Evolutionary conservation across 2,113 vertebrate species (phyloP).

Genomic region (Ammospiza caudacuta): DNA sequence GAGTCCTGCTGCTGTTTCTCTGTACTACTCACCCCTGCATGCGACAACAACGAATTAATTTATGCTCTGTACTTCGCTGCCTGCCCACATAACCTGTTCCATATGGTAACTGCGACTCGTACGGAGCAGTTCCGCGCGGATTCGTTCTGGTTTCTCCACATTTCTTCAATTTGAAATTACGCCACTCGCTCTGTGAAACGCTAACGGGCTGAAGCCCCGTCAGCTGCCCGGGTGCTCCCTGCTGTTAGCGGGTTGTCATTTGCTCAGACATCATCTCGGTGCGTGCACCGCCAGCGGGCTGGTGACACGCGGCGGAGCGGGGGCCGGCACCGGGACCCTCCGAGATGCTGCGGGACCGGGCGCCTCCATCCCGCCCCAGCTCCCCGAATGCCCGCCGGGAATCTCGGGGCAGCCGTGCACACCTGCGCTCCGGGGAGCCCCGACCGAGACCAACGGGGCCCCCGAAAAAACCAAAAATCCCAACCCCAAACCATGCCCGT

Average conservation of each 20-base stretch:
- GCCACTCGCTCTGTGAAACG: not conserved
- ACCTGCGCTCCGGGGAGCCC: not conserved
- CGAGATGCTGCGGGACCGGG: not conserved
- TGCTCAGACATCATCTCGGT: not conserved
- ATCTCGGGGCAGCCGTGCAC: not conserved
- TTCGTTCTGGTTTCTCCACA: not conserved
- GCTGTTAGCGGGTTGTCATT: not conserved
- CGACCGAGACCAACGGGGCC: accelerated
- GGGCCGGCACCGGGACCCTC: not conserved
- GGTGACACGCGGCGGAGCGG: not conserved
- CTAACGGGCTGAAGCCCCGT: not conserved
- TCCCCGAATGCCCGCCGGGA: not conserved
- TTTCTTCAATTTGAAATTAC: not conserved
- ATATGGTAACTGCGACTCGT: not conserved
- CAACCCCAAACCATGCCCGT: not conserved
- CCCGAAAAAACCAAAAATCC: not conserved
- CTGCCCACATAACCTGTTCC: not conserved
- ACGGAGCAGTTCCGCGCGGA: not conserved
- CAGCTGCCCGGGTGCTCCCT: not conserved
- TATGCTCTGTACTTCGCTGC: not conserved
- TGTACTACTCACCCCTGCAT: not conserved
- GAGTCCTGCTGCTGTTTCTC: not conserved
- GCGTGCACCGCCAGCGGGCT: not conserved
- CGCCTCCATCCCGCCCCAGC: not conserved
- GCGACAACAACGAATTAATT: not conserved